phyloP scores from a whole-genome alignment of 2,888 invertebrate species.

The Phania funesta region DNA sequence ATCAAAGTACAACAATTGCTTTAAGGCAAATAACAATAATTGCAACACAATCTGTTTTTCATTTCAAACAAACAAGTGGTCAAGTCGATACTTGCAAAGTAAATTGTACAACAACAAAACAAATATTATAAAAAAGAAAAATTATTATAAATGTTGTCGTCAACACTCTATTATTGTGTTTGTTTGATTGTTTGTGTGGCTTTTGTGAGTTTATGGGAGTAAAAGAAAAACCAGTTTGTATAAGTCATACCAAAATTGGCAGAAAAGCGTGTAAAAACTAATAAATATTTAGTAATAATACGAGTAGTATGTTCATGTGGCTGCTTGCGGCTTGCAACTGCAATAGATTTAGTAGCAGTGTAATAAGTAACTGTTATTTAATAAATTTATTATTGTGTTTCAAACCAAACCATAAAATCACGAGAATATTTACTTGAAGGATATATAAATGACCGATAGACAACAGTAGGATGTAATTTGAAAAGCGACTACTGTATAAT shows the following conservation, averaged over 20 bases:
- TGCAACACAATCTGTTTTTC: constrained; percentile 50
- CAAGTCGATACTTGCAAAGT: constrained; percentile 34
- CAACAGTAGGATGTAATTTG: constrained; percentile 23
- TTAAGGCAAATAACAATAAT: constrained; percentile 31
- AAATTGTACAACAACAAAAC: constrained; percentile 6
- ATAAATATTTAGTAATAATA: constrained; percentile 48
- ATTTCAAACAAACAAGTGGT: constrained; percentile 25
- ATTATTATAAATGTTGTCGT: constrained; percentile 26
- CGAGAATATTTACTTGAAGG: constrained; percentile 14
- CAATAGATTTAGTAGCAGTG: not conserved
- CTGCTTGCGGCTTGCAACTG: constrained; percentile 14
- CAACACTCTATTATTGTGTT: not conserved
- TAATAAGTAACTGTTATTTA: constrained; percentile 41
- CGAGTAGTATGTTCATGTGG: not conserved
- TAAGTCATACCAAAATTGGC: constrained; percentile 59
- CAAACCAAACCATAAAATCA: constrained; percentile 53
- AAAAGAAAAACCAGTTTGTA: constrained; percentile 50
- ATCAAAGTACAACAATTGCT: constrained; percentile 6
- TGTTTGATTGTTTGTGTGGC: not conserved
- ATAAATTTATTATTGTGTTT: too few relatives aligned
- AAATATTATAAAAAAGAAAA: not conserved
- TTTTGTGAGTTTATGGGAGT: constrained; percentile 7
- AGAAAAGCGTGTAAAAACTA: constrained; percentile 64
- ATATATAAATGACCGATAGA: not conserved
- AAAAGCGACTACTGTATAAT: constrained; percentile 17